phyloP scores from a whole-genome alignment of 2,113 vertebrate genomes.

The Corythoichthys haematopterus region DNA sequence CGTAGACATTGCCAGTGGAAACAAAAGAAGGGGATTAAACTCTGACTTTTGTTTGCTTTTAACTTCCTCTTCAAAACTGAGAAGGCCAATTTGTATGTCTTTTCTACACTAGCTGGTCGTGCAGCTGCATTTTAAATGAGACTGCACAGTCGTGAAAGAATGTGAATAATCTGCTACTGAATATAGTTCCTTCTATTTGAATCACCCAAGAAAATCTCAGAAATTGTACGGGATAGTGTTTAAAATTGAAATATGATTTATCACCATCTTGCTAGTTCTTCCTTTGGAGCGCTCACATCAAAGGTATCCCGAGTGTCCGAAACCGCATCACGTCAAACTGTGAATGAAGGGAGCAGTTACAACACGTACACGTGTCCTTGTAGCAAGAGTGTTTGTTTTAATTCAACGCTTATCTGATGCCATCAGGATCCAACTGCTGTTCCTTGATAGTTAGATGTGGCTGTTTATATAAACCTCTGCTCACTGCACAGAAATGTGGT shows the following conservation, averaged over 20 bases:
- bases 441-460: conserved; percentile 41
- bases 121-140: not conserved
- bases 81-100: not conserved
- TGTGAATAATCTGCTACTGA: not conserved
- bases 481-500: conserved; percentile 55
- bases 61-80: not conserved
- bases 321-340: not conserved
- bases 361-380: not conserved
- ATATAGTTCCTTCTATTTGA: not conserved
- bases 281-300: not conserved
- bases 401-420: conserved; percentile 17
- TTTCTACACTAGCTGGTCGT: not conserved
- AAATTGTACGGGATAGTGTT: not conserved
- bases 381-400: not conserved
- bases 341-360: not conserved
- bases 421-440: conserved; percentile 21
- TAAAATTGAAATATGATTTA: not conserved
- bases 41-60: not conserved
- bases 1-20: conserved; percentile 24
- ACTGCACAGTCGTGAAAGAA: not conserved
- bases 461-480: conserved; percentile 49
- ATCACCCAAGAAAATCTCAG: not conserved
- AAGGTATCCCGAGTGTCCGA: not conserved
- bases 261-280: not conserved
- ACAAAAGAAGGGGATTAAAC: conserved; percentile 15